Percentiles rank a stretch among this genome's conserved stretches.
phyloP scores from a whole-genome alignment of 1,140 invertebrate genomes.

The Nymphalis io region DNA sequence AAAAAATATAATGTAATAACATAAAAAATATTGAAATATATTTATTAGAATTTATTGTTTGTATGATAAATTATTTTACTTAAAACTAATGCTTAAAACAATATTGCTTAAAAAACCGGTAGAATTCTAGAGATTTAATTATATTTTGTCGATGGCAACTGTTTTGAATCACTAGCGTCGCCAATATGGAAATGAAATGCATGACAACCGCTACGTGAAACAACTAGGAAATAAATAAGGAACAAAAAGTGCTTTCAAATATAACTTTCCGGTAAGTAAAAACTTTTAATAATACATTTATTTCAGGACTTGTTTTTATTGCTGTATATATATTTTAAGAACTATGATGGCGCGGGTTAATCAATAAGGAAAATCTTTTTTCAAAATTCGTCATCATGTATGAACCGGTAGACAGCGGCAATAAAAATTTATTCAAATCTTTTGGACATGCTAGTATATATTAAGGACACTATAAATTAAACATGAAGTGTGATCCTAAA shows the following conservation, averaged over 20 bases:
- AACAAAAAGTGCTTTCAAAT: slow-evolving; percentile 59
- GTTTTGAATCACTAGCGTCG: slow-evolving; percentile 56
- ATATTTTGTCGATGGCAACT: slow-evolving; percentile 31
- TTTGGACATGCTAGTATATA: slow-evolving; percentile 19
- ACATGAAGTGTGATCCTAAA: slow-evolving; percentile 39
- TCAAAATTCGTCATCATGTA: slow-evolving; percentile 43
- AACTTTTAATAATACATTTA: slow-evolving; percentile 7
- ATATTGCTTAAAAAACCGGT: slow-evolving; percentile 13
- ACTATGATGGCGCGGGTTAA: slow-evolving; percentile 30
- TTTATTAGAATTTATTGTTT: neutral
- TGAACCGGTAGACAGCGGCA: slow-evolving; percentile 40
- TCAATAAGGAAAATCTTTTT: slow-evolving; percentile 39
- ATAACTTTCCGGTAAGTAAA: slow-evolving; percentile 62
- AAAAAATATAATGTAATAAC: slow-evolving; percentile 8
- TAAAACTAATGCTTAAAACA: too few relatives aligned
- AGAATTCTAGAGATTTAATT: slow-evolving; percentile 4
- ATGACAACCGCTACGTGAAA: slow-evolving; percentile 70
- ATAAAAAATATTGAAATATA: neutral
- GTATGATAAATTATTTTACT: too few relatives aligned
- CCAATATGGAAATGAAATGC: slow-evolving; percentile 76
- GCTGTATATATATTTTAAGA: slow-evolving; percentile 7
- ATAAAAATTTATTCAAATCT: slow-evolving; percentile 37
- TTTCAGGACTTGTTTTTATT: slow-evolving; percentile 4
- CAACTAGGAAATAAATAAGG: slow-evolving; percentile 74
- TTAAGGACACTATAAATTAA: slow-evolving; percentile 41